Base-by-base conservation (phyloP, 2,113 vertebrate genomes). In the Chlorodrepanis virens region DNA sequence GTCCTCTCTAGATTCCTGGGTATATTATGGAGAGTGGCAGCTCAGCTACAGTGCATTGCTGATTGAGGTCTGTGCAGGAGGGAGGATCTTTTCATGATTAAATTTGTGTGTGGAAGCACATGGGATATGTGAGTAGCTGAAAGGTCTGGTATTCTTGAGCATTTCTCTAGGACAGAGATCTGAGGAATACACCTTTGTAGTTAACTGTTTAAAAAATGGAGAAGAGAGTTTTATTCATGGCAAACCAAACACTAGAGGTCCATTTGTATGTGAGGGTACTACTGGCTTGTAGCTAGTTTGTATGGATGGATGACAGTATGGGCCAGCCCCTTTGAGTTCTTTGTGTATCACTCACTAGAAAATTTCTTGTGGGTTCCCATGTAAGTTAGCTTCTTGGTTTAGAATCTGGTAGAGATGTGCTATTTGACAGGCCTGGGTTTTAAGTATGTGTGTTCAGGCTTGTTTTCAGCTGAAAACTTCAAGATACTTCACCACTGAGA, bases 181-280 rank as follows among this genome's bases (percentile, higher is more conserved):
- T 54, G 22, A 50, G 54, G 37, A 54, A 44, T 35, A 40, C 13
- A 52, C 7, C 18, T 47, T 39, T 49, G 33, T 12, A 35, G 28
- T 28, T 24, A 67, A 18, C 7, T 18, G 28, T 21, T 72, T 5
- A 20, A 52, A 50, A 70, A 72, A 33, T 6, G 23, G 8, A 42
- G 27, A 65, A 29, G 28, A 15, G 14, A 8, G 8, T 28, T 44
- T 57, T 61, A 52, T 21, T 37, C 1, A 8, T 16, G 14, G 16
- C 20, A 28, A 29, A 54, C 39, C 22, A 68, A 44, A 33, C 7
- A 18, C 12, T 8, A 18, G 23, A 70, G 24, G 20, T 24, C 24
- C 33, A 0, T 22, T 20, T 53, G 23, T 35, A 7, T 1, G 0
- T 35, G 24, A 53, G 4, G 6, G 42, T 71, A 11, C 27, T 52